Conservation (phyloP, 2,888 invertebrate genomes). For the Dyspetes luteomarginatus region DNA sequence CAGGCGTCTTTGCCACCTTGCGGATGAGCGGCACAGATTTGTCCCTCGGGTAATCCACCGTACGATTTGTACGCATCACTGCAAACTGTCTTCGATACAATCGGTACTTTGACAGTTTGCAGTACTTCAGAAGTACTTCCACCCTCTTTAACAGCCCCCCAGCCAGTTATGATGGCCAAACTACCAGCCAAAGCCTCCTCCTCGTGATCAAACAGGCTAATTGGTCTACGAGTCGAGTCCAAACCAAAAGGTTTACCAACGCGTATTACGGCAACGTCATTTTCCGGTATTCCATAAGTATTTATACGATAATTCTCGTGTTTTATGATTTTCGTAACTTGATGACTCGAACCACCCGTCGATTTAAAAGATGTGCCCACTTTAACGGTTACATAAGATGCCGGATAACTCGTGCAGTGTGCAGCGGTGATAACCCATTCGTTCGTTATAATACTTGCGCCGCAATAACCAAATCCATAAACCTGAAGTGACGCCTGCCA, state of each 20-base stretch:
- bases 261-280: constrained; percentile 85
- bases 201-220: constrained; percentile 82
- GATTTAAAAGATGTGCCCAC: constrained; percentile 84
- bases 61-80: constrained; percentile 64
- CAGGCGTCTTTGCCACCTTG: constrained; percentile 84
- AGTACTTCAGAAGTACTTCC: constrained; percentile 65
- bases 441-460: constrained; percentile 84
- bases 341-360: constrained; percentile 44
- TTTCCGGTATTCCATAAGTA: constrained; percentile 4
- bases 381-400: constrained; percentile 79
- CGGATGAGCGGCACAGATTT: constrained; percentile 86
- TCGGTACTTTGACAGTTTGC: constrained; percentile 85
- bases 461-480: constrained; percentile 85
- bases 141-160: constrained; percentile 70
- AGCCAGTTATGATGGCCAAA: constrained; percentile 70
- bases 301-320: constrained; percentile 17
- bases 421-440: constrained; percentile 85
- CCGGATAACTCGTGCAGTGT: constrained; percentile 83
- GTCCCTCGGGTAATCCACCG: constrained; percentile 76
- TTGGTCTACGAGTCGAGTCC: constrained; percentile 82
- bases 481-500: constrained; percentile 66
- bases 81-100: constrained; percentile 84
- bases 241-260: constrained; percentile 83
- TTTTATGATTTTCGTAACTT: constrained; percentile 28
- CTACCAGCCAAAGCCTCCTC: constrained; percentile 67